Conservation (phyloP, 2,888 invertebrate species). For the Camptogramma bilineatum region DNA sequence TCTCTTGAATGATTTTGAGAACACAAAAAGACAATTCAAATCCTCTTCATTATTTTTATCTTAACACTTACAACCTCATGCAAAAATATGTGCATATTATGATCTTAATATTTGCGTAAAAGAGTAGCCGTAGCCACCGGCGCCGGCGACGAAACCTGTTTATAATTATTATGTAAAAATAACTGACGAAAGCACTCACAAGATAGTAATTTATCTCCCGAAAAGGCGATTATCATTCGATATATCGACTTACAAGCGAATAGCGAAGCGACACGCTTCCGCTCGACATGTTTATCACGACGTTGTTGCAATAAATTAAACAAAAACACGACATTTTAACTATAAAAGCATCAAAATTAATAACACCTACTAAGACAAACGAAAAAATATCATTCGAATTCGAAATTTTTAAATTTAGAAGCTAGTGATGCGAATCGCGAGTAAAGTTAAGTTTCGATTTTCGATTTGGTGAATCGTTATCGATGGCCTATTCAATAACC, state of each 20-base stretch:
- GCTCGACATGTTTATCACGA: conserved; percentile 41
- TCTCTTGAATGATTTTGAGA: too few species aligned
- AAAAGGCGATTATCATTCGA: conserved; percentile 58
- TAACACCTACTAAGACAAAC: conserved; percentile 12
- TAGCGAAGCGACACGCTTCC: conserved; percentile 53
- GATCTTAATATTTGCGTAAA: conserved; percentile 40
- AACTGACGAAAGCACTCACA: conserved; percentile 41
- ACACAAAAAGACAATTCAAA: background rate
- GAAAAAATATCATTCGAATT: conserved; percentile 11
- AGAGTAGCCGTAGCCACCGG: conserved; percentile 38
- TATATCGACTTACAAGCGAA: conserved; percentile 56
- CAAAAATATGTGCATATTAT: conserved; percentile 37
- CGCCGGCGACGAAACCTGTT: conserved; percentile 39
- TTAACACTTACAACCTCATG: conserved; percentile 14
- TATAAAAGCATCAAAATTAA: conserved; percentile 8
- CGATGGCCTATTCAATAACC: conserved; percentile 75
- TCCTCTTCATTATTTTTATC: conserved; percentile 11
- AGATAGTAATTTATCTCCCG: conserved; percentile 55
- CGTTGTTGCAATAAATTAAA: conserved; percentile 64
- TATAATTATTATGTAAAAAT: conserved; percentile 37
- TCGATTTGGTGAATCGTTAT: conserved; percentile 67
- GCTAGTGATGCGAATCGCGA: conserved; percentile 39
- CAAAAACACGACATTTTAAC: conserved; percentile 49
- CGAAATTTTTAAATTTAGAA: conserved; percentile 33
- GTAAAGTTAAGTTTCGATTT: conserved; percentile 50